Base-by-base conservation (phyloP, 2,888 invertebrate genomes). In the Tuta absoluta region DNA sequence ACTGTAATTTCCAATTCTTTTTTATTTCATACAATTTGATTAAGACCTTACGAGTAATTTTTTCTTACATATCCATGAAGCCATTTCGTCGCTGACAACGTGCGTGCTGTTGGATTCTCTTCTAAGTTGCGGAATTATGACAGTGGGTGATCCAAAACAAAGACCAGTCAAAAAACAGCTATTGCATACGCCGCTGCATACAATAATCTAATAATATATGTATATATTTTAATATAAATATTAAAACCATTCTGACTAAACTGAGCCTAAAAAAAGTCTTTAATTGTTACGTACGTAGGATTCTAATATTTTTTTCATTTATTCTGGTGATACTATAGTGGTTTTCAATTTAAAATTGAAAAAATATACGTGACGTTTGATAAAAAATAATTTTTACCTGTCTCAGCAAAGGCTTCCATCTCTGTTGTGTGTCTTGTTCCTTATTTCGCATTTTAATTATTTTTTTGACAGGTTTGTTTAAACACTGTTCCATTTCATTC, bases 41-140 rank as follows among this genome's bases (percentile, higher is more conserved):
- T 11, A 11, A 37, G 8, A 37, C 8, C 37, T 8, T 12, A 37
- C 4, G n/a, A 49, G 19, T 19, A 1, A 49, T n/a, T n/a, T n/a
- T n/a, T n/a, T n/a, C 51, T 24, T 53, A 53, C 51, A 53, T 3
- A 53, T 53, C 51, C 51, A 53, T 12, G 51, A 53, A 12, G 51
- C 51, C 23, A 53, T 23, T 17, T 45, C 45, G 5, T 45, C 45
- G 17, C 17, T 45, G 17, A 45, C 10, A 7, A 33, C 8, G 3
- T 17, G n/a, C 5, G n/a, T 17, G 5, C n/a, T 45, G n/a, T 45
- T 45, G 7, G n/a, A n/a, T 1, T 45, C 17, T 45, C 17, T n/a
- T 45, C 45, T 45, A 2, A 45, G 45, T 41, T 41, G 41, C 14
- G 41, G 41, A 41, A 41, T 41, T 11, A 41, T 41, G 14, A 41